Conservation (phyloP, 2,113 vertebrate species). For the Eonycteris spelaea region DNA sequence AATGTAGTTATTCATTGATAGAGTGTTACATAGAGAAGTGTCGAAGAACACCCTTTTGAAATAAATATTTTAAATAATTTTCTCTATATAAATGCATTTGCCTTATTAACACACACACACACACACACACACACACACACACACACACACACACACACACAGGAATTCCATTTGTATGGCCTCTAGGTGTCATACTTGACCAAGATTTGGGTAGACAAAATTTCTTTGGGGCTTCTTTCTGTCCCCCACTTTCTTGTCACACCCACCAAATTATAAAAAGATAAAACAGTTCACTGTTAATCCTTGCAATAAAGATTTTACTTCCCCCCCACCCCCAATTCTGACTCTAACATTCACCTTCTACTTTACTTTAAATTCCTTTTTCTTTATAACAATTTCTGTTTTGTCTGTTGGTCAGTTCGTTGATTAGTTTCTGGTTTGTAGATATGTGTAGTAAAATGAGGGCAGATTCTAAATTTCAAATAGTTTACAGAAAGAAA, state of each 20-base stretch:
- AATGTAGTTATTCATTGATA: neutral
- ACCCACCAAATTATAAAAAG: constrained; percentile 18
- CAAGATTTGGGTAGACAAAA: constrained; percentile 55
- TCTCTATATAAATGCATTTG: neutral
- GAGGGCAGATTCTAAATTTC: neutral
- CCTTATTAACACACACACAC: neutral
- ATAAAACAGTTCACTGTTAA: neutral
- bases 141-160: neutral
- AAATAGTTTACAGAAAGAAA: neutral
- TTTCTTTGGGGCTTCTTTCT: neutral
- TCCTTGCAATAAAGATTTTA: neutral
- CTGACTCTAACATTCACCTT: neutral
- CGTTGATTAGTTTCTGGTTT: neutral
- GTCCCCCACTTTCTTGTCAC: neutral
- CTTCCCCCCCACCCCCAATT: neutral
- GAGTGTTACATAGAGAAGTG: neutral
- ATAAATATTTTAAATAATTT: neutral
- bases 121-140: neutral
- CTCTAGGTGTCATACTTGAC: constrained; percentile 86
- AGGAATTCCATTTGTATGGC: constrained; percentile 57
- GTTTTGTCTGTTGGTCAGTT: neutral
- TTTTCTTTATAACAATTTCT: neutral
- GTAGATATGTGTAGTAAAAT: neutral
- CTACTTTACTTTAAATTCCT: neutral
- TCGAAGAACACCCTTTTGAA: neutral